Evolutionary conservation across 2,797 vertebrate genomes (phyloP), one percentile per base, ranked within the genome.

Genomic region (Acrossocheilus wenchowensis): DNA sequence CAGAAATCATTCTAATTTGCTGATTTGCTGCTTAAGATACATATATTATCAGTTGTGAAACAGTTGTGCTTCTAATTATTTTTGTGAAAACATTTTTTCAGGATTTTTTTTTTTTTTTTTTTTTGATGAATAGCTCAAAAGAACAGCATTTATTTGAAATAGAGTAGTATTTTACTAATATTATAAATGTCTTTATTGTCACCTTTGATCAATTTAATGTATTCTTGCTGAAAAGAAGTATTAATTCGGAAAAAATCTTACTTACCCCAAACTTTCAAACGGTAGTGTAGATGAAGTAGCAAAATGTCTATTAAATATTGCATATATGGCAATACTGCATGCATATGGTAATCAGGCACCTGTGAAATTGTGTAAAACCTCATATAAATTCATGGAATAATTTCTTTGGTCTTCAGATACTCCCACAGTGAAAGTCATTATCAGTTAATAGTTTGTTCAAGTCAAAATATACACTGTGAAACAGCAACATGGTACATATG

Each of bases 301-400:
- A 54, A 78, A 41, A 43, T 2, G 2, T 41, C 21, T 78, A 36
- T 36, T 36, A 36, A 36, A 14, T 39, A 21, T 78, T 19, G 23
- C 14, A 62, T 62, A 62, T 62, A 54, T 41, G 9, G 8, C 36
- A 36, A 78, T 62, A 62, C 34, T 78, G 36, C 2, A 60, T 60
- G 21, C 34, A 41, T 60, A 39, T 78, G 77, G 11, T 41, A 78
- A 78, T 26, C 12, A 43, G 2, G 8, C n/a, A 26, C 39, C n/a
- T 64, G n/a, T 80, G 4, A 45, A 79, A 45, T 64, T 45, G 41
- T 45, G 15, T 66, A 45, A 80, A 80, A 34, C 60, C 78, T n/a
- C 8, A 43, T 19, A 54, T 14, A 66, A 21, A 80, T 45, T 45
- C 9, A 79, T 64, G 15, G 2, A 26, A 80, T 21, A 11, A 17